Evolutionary conservation across 2,797 vertebrate genomes (phyloP).

Genomic region (Miichthys miiuy): DNA sequence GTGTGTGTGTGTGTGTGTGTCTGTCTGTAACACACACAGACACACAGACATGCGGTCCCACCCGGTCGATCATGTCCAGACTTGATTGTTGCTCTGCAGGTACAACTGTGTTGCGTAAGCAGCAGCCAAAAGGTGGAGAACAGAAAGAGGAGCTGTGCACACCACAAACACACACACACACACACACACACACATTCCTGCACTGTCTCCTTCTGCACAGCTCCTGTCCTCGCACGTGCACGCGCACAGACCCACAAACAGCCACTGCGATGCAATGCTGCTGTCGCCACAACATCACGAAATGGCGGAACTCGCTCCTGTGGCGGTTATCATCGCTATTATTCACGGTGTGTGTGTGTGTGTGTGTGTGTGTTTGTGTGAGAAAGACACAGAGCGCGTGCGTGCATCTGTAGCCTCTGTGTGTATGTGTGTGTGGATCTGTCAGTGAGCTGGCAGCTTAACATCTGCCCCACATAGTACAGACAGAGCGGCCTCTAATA

Average conservation of each 20-base stretch:
- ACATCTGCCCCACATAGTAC: constrained; percentile 74
- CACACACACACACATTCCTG: constrained; percentile 66
- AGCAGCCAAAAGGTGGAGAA: constrained; percentile 36
- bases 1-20: background rate
- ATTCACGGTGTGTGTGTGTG: constrained; percentile 37
- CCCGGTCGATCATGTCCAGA: constrained; percentile 73
- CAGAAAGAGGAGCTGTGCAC: constrained; percentile 8
- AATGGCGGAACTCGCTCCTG: constrained; percentile 82
- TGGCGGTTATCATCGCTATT: constrained; percentile 58
- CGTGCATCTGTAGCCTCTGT: background rate
- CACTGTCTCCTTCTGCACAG: constrained; percentile 39
- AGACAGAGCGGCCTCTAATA: constrained; percentile 58
- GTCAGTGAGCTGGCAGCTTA: constrained; percentile 57
- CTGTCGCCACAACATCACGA: constrained; percentile 79
- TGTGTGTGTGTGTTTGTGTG: constrained; percentile 6
- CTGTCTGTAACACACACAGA: constrained; percentile 13
- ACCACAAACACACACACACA: constrained; percentile 7
- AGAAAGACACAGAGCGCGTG: background rate
- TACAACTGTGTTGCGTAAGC: constrained; percentile 78
- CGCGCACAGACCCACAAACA: constrained; percentile 43
- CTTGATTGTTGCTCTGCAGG: constrained; percentile 80
- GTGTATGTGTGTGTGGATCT: constrained; percentile 28
- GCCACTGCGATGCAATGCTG: constrained; percentile 57
- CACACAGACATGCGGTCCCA: constrained; percentile 50
- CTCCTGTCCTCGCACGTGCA: constrained; percentile 11